A percentile compares a stretch with the other conserved stretches of the same genome.
phyloP scores from a whole-genome alignment of 1,140 invertebrate species.

The Callitettix versicolor region DNA sequence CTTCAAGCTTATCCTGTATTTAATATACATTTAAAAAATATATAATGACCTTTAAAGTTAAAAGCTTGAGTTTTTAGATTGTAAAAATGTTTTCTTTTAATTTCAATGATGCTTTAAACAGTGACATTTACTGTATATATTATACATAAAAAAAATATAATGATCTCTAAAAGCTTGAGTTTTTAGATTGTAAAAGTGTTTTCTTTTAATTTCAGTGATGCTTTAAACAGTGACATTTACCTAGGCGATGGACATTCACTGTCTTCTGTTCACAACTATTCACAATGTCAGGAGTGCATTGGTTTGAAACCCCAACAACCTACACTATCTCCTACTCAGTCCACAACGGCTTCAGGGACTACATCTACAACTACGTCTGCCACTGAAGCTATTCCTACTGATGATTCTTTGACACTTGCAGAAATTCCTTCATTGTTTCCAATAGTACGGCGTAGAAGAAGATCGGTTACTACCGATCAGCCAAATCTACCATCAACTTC shows the following conservation, averaged over 20 bases:
- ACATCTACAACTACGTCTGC: neutral
- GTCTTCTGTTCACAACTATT: constrained; percentile 31
- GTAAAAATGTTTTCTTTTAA: constrained; percentile 2
- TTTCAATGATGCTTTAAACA: constrained; percentile 39
- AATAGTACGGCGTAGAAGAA: neutral
- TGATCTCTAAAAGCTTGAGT: too few relatives aligned
- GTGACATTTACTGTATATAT: constrained; percentile 54
- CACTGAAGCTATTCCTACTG: neutral
- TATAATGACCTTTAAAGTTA: too few relatives aligned
- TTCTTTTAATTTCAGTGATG: constrained; percentile 32
- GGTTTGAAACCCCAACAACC: constrained; percentile 37
- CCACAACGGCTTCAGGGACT: neutral
- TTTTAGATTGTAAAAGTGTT: neutral
- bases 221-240: constrained; percentile 47
- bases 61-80: neutral
- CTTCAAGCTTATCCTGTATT: too few relatives aligned
- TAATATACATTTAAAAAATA: too few relatives aligned
- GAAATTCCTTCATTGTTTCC: constrained; percentile 8
- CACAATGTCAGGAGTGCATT: constrained; percentile 38
- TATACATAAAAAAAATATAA: too few relatives aligned
- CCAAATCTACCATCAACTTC: neutral
- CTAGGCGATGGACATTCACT: constrained; percentile 48
- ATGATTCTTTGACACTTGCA: neutral
- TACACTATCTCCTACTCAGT: neutral
- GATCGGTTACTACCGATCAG: constrained; percentile 3